Evolutionary conservation across 2,888 invertebrate genomes (phyloP), one percentile per base, ranked within the genome.

Genomic region (Rhimphoctona megacephalus): DNA sequence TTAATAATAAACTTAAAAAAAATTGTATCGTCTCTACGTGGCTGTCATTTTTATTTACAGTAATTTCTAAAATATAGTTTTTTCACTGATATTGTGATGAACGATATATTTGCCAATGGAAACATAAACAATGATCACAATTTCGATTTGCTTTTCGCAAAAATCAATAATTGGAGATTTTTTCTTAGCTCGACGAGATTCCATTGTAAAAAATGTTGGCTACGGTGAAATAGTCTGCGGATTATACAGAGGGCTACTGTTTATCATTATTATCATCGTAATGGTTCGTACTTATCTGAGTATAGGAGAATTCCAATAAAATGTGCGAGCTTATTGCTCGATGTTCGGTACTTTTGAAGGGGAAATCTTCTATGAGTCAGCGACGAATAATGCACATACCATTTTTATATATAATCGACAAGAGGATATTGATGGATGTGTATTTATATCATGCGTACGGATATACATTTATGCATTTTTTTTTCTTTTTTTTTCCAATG

Each of bases 341-440:
- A 77, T 72, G 43, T 66, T 77, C 70, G 73, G 22, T 43, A 64
- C 30, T 64, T 67, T 73, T 49, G n/a, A 57, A 43, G 77, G 69
- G 36, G 52, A 85, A 22, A 36, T 61, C 17, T 61, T 30, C 17
- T 30, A 61, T 83, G 86, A 86, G 73, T 86, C 86, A 86, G 64
- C 69, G 30, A 61, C 67, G 49, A 74, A 46, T 57, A 80, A 80
- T 46, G 69, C 80, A 73, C 49, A 43, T 54, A 76, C 25, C 52
- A 72, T 79, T 67, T 64, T 36, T 80, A 66, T 73, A 66, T 30
- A 43, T 39, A 67, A 46, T 52, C 22, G 22, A 14, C 67, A 57
- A 80, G 66, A 79, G 70, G 25, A 78, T 69, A 54, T 76, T 30
- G 76, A 69, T 72, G 66, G 22, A 46, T 76, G 36, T 66, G 43